Evolutionary conservation across 2,113 vertebrate species (phyloP), one percentile per base, ranked within the genome.

Genomic region (Alaudala cheleensis): DNA sequence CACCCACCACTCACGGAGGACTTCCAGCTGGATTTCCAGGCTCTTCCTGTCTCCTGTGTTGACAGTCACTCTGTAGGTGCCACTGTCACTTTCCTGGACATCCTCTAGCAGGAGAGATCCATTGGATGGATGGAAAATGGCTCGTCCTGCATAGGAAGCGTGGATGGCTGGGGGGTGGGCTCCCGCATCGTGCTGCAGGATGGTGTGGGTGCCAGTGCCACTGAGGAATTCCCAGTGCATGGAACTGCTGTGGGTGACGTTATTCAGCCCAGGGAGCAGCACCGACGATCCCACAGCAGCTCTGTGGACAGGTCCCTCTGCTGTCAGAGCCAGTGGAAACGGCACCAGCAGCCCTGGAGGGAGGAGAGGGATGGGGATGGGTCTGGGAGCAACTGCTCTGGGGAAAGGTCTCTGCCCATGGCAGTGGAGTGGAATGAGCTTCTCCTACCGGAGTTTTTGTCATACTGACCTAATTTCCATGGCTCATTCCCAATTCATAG

Each of bases 91-190:
- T n/a, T 96, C 85, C 81, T 37, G 96, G 42, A 93, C 37, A 0
- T 79, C 23, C 70, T 93, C 42, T 74, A 96, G 84, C 57, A 51
- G 6, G 45, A 97, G 95, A 5, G 95, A 95, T 11, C 90, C 93
- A 0, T 90, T 37, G 88, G 88, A 44, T 1, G 90, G 81, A 1
- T 94, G 87, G 93, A 96, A 90, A n/a, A 47, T 0, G 1, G 62
- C 93, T 53, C 92, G 78, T 45, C 70, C 81, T 1, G 12, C 0
- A 0, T 80, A 90, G 49, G 81, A 40, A 0, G 1, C 0, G 0
- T 1, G 58, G 92, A 85, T 10, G 65, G 58, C 6, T 0, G 74
- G 53, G 69, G 2, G 0, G 2, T 1, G 79, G 4, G 54, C 4
- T 1, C 54, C 61, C 1, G n/a, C 10, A 0, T 0, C 0, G 33